These are phyloP conservation scores for Hiodon alosoides DNA, from an alignment of 2,113 vertebrate genomes.

Conservation along the genomic window DNA sequence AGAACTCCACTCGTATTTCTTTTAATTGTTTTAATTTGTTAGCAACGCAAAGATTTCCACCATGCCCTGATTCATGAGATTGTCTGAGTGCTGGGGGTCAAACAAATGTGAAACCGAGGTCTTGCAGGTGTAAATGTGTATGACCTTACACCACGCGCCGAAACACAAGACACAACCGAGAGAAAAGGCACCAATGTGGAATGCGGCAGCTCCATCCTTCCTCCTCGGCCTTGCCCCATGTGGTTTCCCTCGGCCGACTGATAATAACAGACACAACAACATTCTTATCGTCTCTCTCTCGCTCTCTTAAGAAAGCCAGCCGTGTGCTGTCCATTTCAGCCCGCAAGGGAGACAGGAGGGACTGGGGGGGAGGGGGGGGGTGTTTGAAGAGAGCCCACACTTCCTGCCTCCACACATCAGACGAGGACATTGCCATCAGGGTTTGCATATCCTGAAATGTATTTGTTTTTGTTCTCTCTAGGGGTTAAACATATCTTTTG, in stretches of 20 bases:
- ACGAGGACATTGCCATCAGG: too few species aligned
- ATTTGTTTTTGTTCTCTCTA: conserved; percentile 43
- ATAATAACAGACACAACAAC: conserved; percentile 75
- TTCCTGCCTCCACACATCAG: conserved; percentile 44
- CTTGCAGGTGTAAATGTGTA: neutral
- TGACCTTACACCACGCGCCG: neutral
- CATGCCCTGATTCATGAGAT: too few species aligned
- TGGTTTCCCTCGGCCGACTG: conserved; percentile 75
- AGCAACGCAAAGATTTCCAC: too few species aligned
- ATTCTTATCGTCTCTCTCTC: conserved; percentile 51
- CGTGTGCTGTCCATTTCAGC: too few species aligned
- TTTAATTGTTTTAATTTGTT: too few species aligned
- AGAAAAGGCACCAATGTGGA: conserved; percentile 49
- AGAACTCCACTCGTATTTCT: too few species aligned
- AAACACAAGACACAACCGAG: conserved; percentile 24
- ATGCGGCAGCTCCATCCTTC: neutral
- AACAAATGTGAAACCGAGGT: conserved; percentile 10
- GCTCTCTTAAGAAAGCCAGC: too few species aligned
- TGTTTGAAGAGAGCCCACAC: conserved; percentile 31
- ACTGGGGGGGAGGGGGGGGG: conserved; percentile 11
- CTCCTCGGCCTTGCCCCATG: conserved; percentile 47
- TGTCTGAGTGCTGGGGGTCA: neutral
- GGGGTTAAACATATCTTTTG: conserved; percentile 55
- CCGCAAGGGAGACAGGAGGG: too few species aligned
- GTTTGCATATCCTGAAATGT: neutral